These are phyloP conservation scores for Hypocryptadius cinnamomeus DNA, from an alignment of 2,113 vertebrate genomes.

Conservation along the genomic window DNA sequence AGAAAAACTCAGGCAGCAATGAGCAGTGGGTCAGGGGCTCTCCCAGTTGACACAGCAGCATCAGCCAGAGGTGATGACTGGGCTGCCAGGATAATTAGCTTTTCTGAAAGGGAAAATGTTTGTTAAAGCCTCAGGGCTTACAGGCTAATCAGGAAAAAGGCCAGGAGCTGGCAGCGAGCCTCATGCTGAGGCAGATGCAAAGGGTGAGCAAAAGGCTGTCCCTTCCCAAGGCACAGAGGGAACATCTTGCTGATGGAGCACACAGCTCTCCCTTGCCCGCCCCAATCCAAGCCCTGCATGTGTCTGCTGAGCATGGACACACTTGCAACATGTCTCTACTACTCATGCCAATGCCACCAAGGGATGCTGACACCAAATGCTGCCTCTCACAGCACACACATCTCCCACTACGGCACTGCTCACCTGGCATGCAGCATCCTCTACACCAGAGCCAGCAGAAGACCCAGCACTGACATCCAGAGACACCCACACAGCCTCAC, in stretches of 20 bases:
- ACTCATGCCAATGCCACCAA: fast-evolving
- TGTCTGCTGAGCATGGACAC: neutral
- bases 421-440: fast-evolving
- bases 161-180: neutral
- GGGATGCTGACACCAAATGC: neutral
- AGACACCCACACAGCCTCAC: neutral
- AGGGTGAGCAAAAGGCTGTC: neutral
- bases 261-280: fast-evolving
- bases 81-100: neutral
- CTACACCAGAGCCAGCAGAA: neutral
- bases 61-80: neutral
- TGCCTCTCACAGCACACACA: neutral
- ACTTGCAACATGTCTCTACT: fast-evolving
- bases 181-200: fast-evolving
- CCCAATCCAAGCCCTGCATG: neutral
- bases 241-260: neutral
- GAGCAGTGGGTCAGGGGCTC: neutral
- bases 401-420: fast-evolving
- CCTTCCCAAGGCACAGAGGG: neutral
- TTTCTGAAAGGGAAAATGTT: constrained; percentile 23
- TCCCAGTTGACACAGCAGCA: neutral
- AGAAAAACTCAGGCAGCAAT: neutral
- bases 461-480: neutral
- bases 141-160: neutral
- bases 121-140: constrained; percentile 26